Evolutionary conservation across 2,113 vertebrate species (phyloP), one percentile per base, ranked within the genome.

Genomic region (Plotosus lineatus): DNA sequence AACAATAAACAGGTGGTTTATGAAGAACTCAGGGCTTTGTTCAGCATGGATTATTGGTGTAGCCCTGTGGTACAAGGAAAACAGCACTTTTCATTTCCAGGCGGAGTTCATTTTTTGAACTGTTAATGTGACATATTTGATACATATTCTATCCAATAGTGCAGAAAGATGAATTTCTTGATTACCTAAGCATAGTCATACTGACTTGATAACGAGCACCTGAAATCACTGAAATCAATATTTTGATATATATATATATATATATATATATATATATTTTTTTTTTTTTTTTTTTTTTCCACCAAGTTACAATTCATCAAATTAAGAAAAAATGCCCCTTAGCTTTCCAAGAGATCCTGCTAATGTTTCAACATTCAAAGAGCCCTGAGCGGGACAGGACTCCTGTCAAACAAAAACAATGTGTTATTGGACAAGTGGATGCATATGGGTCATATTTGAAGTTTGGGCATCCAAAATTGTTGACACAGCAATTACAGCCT

Each of bases 1-100:
- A 28, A 51, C 19, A 33, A 31, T 8, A 48, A 73, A 51, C 69
- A 73, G 69, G 69, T 73, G 46, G 46, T 73, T 73, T 1, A 73
- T 8, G 46, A 33, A 12, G 69, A 51, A 51, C 46, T 73, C 48
- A 33, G 28, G 44, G 46, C 69, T 73, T 33, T 73, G 44, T 50
- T 28, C 17, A 0, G 5, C 44, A 33, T 72, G 69, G 44, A 31
- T 31, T 60, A 31, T 17, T 68, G 38, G 15, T 33, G 28, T 28
- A 72, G 28, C 9, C 17, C 28, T 51, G 69, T 36, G 31, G 46
- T 33, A 17, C 69, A 51, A 33, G 28, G 2, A 51, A 48, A 19
- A 33, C 46, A 51, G 48, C 19, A 51, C 17, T 73, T 51, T 51
- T 28, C 46, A 21, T 10, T 31, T 21, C 8, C 31, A 6, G 17